phyloP scores from a whole-genome alignment of 2,113 vertebrate genomes.

The Cheilinus undulatus region DNA sequence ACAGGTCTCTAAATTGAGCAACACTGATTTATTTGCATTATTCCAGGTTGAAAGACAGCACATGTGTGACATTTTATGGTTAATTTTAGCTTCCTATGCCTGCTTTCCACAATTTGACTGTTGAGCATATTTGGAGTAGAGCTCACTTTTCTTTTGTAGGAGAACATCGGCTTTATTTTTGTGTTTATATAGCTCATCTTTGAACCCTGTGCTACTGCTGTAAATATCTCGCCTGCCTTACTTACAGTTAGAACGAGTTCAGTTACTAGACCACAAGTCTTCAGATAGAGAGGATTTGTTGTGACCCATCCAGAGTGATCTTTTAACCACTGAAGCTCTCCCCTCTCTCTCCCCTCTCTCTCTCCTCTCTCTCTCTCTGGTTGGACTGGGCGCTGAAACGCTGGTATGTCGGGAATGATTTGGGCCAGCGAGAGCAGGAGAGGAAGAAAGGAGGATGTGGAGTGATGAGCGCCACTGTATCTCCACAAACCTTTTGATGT shows the following conservation, averaged over 20 bases:
- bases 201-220: background rate
- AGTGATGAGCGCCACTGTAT: slow-evolving; percentile 82
- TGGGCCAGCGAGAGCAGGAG: slow-evolving; percentile 59
- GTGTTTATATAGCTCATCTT: background rate
- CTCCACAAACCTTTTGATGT: slow-evolving; percentile 79
- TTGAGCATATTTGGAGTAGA: background rate
- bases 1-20: too few relatives aligned
- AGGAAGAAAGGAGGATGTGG: slow-evolving; percentile 80
- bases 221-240: background rate
- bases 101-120: too few relatives aligned
- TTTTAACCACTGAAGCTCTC: slow-evolving; percentile 37
- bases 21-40: too few relatives aligned
- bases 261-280: slow-evolving; percentile 6
- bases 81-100: too few relatives aligned
- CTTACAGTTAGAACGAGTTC: background rate
- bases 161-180: background rate
- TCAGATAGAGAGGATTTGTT: slow-evolving; percentile 24
- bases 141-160: background rate
- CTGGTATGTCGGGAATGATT: slow-evolving; percentile 81
- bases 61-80: too few relatives aligned
- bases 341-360: background rate
- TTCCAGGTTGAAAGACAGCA: too few relatives aligned
- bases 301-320: slow-evolving; percentile 9
- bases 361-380: slow-evolving; percentile 34
- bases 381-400: slow-evolving; percentile 72